Percentiles rank a stretch among this genome's conserved stretches.
These are phyloP conservation scores for Stylophora pistillata DNA, from an alignment of 64 coral and sea anemone genomes.

Conservation along the genomic window DNA sequence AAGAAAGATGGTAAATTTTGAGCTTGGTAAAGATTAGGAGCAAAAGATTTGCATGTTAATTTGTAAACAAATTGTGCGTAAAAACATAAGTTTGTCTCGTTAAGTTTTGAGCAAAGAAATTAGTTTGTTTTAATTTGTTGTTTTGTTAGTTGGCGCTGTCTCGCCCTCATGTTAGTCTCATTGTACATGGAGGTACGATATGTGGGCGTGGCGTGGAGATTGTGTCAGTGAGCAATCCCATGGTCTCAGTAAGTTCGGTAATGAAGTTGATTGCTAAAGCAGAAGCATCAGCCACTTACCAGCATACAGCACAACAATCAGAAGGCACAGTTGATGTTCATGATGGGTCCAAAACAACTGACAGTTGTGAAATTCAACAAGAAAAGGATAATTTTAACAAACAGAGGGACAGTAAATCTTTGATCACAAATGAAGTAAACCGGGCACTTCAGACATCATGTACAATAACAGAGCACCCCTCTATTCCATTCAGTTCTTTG, in stretches of 20 bases:
- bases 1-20: too few species aligned
- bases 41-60: too few species aligned
- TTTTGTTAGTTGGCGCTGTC: not conserved
- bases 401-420: not conserved
- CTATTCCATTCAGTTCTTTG: conserved; percentile 58
- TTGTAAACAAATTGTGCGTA: too few species aligned
- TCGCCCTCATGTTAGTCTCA: conserved; percentile 3
- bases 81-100: too few species aligned
- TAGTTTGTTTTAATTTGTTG: not conserved
- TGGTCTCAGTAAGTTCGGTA: conserved; percentile 1
- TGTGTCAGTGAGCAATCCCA: not conserved
- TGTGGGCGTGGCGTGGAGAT: conserved; percentile 39
- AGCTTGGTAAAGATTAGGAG: too few species aligned
- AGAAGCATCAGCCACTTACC: not conserved
- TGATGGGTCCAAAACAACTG: not conserved
- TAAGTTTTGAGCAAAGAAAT: not conserved
- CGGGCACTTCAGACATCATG: conserved; percentile 71
- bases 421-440: not conserved
- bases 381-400: not conserved
- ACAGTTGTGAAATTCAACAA: not conserved
- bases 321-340: not conserved
- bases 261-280: conserved; percentile 5
- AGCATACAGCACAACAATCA: not conserved
- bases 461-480: conserved; percentile 68
- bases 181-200: conserved; percentile 25